Evolutionary conservation across 2,113 vertebrate genomes (phyloP).

Genomic region (Gnathonemus longibarbis): DNA sequence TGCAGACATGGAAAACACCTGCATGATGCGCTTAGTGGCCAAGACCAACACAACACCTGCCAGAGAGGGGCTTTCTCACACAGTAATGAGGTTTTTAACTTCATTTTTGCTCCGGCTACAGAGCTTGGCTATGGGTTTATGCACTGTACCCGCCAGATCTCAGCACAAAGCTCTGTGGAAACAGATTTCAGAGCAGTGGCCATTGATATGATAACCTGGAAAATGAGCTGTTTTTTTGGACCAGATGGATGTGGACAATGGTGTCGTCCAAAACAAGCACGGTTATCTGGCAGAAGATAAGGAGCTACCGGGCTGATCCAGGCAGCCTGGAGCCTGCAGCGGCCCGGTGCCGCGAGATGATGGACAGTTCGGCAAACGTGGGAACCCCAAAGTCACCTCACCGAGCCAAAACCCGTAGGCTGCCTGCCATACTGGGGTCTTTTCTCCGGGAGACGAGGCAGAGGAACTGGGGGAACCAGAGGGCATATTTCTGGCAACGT

Average conservation of each 20-base stretch:
- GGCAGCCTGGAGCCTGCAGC: not conserved
- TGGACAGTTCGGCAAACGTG: not conserved
- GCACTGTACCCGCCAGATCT: not conserved
- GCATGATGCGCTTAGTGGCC: not conserved
- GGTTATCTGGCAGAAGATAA: not conserved
- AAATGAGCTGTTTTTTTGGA: not conserved
- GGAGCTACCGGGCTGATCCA: not conserved
- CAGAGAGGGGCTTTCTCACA: not conserved
- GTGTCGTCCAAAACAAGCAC: not conserved
- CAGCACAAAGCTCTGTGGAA: not conserved
- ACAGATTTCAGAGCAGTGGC: not conserved
- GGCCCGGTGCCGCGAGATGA: not conserved
- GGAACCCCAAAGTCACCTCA: not conserved
- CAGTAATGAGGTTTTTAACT: not conserved
- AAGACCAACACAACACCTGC: not conserved
- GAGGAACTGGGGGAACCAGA: not conserved
- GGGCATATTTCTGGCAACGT: constrained; percentile 1
- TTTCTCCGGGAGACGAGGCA: not conserved
- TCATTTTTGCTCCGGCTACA: not conserved
- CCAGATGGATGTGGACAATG: not conserved
- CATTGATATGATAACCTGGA: not conserved
- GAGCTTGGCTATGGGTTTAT: not conserved
- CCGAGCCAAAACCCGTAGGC: not conserved
- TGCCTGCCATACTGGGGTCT: not conserved
- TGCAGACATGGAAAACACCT: not conserved